Base-by-base conservation (phyloP, 2,113 vertebrate genomes). In the Oreochromis tanganicae region DNA sequence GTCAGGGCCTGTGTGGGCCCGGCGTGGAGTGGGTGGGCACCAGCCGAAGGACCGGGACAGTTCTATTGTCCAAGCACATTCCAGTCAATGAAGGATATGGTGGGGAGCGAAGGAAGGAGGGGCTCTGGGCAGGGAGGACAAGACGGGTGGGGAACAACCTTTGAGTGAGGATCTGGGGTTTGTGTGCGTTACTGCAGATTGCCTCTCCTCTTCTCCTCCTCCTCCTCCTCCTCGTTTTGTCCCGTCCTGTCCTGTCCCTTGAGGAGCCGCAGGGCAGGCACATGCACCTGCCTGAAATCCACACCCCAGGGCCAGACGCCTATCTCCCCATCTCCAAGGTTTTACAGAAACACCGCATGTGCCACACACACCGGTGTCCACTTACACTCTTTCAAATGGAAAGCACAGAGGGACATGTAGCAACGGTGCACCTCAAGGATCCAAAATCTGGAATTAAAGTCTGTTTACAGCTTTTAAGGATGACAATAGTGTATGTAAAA, bases 221-320 rank as follows among this genome's bases (percentile, higher is more conserved):
- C 36, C 80, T 7, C 27, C 46, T 48, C 54, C 82, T 59, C 78
- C 13, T 27, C 57, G 19, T 46, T 90, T 80, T 82, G 87, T 89
- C 90, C 82, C 81, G 83, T 91, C 85, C 88, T 48, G 19, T 92
- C 91, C 87, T 88, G 87, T 94, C 93, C 93, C 91, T 90, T 16
- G 87, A 92, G 91, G 85, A 92, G 91, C 85, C 48, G 36, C 17
- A 55, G 88, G 92, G 92, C 88, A 85, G 92, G 68, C 88, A 21
- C 93, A 92, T 94, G 94, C 96, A 96, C 96, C 96, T 96, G 96
- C 95, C 93, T 96, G 95, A 96, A 95, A 97, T 93, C 92, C 89
- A 96, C 83, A 95, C 96, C 94, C 92, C 38, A 78, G 89, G 94
- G 90, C 93, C 89, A 92, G 92, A 92, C 85, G 93, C 90, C 90